Conservation (phyloP, 2,113 vertebrate genomes). For the Alethe castanea region DNA sequence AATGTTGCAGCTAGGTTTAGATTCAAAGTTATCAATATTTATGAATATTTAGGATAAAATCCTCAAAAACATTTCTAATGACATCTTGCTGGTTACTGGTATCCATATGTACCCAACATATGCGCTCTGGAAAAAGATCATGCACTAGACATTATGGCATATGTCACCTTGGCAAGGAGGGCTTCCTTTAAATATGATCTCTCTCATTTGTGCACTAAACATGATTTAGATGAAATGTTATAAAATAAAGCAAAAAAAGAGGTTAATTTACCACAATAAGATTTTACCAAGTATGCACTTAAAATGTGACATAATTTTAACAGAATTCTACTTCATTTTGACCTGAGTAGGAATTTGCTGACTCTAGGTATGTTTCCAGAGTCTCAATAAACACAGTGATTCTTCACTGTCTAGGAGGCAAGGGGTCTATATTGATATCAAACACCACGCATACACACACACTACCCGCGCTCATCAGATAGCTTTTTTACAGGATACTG, state of each 20-base stretch:
- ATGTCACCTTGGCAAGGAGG: slow-evolving; percentile 31
- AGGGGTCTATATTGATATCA: not conserved
- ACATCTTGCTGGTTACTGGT: not conserved
- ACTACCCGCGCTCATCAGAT: rapidly evolving
- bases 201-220: not conserved
- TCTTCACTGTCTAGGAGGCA: not conserved
- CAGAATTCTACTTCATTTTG: not conserved
- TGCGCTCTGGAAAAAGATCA: slow-evolving; percentile 30
- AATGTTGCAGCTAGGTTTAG: not conserved
- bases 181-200: not conserved
- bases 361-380: not conserved
- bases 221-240: not conserved
- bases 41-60: not conserved
- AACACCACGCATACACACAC: not conserved
- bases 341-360: not conserved
- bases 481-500: not conserved
- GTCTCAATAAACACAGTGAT: not conserved
- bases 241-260: not conserved
- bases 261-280: not conserved
- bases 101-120: slow-evolving; percentile 52
- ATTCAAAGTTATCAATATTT: not conserved
- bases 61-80: slow-evolving; percentile 1
- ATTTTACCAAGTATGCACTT: not conserved
- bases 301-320: not conserved
- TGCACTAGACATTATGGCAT: not conserved